These are phyloP conservation scores for Smutsia gigantea DNA, from an alignment of 2,797 vertebrate species.

Conservation along the genomic window DNA sequence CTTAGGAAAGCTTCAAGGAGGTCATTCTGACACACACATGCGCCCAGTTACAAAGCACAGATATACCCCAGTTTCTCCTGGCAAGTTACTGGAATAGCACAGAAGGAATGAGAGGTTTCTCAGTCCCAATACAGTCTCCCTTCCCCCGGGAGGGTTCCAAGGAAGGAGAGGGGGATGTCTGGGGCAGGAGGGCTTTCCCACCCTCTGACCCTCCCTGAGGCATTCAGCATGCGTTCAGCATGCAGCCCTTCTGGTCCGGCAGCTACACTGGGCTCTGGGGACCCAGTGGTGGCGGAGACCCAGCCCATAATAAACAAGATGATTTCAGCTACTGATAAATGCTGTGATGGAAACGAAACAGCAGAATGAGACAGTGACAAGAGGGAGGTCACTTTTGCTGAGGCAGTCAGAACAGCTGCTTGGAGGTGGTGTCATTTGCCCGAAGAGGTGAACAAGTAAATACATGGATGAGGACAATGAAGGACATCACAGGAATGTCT, in stretches of 20 bases:
- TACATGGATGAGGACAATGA: background rate
- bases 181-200: background rate
- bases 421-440: background rate
- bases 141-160: background rate
- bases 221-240: rapidly evolving
- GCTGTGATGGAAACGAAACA: background rate
- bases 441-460: background rate
- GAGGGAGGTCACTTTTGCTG: no score
- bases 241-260: background rate
- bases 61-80: background rate
- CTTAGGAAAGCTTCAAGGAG: background rate
- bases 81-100: no score
- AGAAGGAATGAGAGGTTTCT: background rate
- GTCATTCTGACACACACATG: background rate
- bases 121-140: background rate
- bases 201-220: rapidly evolving
- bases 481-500: background rate
- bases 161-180: background rate
- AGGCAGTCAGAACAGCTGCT: background rate
- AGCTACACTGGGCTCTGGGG: rapidly evolving
- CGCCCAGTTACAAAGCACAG: background rate
- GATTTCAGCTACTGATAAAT: background rate
- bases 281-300: background rate
- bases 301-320: background rate
- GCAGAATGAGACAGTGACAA: background rate